phyloP scores from a whole-genome alignment of 2,888 invertebrate species.

The Coenonympha glycerion region DNA sequence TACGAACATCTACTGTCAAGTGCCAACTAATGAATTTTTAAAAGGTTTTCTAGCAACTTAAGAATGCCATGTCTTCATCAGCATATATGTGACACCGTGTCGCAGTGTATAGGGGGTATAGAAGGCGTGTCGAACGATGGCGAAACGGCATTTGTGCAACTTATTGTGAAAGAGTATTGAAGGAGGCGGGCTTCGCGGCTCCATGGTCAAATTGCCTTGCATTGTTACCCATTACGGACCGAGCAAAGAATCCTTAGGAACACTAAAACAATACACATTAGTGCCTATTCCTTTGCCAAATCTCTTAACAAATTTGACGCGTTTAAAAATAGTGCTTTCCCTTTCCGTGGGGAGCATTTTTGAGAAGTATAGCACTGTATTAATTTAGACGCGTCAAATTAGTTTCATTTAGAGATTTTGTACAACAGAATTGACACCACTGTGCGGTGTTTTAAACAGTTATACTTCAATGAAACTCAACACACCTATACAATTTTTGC shows the following conservation, averaged over 20 bases:
- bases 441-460: too few relatives aligned
- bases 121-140: conserved; percentile 65
- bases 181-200: conserved; percentile 45
- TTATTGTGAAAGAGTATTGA: conserved; percentile 68
- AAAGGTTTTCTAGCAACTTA: background rate
- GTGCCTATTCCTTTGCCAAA: background rate
- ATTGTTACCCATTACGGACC: conserved; percentile 24
- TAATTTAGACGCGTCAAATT: too few relatives aligned
- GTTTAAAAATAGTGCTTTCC: too few relatives aligned
- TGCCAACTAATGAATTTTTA: too few relatives aligned
- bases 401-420: too few relatives aligned
- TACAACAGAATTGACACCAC: too few relatives aligned
- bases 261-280: background rate
- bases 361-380: too few relatives aligned
- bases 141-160: conserved; percentile 68
- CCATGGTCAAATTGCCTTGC: conserved; percentile 31
- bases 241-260: conserved; percentile 4
- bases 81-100: conserved; percentile 17
- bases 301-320: background rate
- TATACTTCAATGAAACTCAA: too few relatives aligned
- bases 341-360: too few relatives aligned
- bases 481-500: too few relatives aligned
- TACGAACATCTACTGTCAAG: too few relatives aligned
- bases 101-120: conserved; percentile 27
- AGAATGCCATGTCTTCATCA: background rate